phyloP scores from a whole-genome alignment of 2,888 invertebrate genomes.

The Onthophagus sagittarius region DNA sequence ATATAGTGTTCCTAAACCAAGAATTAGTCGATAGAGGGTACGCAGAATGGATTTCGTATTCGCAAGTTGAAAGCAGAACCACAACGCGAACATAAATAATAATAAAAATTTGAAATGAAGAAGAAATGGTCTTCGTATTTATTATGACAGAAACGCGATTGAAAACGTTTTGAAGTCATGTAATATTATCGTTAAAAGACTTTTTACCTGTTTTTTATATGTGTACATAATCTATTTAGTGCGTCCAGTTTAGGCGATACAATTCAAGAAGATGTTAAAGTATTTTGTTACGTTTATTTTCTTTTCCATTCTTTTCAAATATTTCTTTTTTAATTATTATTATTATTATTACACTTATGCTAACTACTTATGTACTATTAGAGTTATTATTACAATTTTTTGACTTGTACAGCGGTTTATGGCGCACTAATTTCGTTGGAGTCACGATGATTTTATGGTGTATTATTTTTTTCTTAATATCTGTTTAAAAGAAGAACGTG shows the following conservation, averaged over 20 bases:
- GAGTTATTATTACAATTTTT: not conserved
- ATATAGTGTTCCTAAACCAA: conserved; percentile 81
- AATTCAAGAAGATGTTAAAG: not conserved
- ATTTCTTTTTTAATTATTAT: too few relatives aligned
- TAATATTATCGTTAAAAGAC: not conserved
- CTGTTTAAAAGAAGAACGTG: not conserved
- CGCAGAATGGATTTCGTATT: conserved; percentile 63
- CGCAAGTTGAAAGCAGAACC: not conserved
- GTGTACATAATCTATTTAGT: not conserved
- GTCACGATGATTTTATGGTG: not conserved
- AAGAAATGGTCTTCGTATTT: not conserved
- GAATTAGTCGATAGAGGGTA: conserved; percentile 81
- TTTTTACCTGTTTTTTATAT: not conserved
- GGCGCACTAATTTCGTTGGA: not conserved
- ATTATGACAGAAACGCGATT: not conserved
- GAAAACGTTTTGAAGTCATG: not conserved
- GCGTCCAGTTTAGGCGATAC: not conserved
- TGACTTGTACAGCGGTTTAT: not conserved
- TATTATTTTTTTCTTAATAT: not conserved
- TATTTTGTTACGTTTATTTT: not conserved
- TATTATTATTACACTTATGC: not conserved
- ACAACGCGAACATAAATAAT: not conserved
- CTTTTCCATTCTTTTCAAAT: not conserved
- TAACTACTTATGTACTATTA: not conserved
- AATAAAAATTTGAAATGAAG: not conserved